Evolutionary conservation across 2,888 invertebrate species (phyloP).

Genomic region (Suillia variegata): DNA sequence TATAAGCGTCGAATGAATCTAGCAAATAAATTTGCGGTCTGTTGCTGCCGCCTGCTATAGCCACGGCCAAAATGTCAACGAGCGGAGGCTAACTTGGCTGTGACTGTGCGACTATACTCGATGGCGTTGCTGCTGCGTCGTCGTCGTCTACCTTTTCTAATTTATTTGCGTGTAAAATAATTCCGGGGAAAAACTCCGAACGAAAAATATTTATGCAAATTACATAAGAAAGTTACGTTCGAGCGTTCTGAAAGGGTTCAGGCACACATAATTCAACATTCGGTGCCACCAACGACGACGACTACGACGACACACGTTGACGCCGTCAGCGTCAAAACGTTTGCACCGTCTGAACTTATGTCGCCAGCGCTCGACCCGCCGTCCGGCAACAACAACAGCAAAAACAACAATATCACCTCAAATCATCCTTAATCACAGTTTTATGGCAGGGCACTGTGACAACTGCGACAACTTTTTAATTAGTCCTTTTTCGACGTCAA

Average conservation of each 20-base stretch:
- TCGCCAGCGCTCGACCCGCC: too few species aligned
- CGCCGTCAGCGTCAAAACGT: not conserved
- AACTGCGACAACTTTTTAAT: conserved; percentile 5
- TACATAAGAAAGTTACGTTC: not conserved
- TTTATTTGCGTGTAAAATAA: not conserved
- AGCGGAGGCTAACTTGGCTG: too few species aligned
- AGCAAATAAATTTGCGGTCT: conserved; percentile 3
- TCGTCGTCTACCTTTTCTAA: not conserved
- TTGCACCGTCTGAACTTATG: too few species aligned
- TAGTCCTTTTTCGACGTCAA: not conserved
- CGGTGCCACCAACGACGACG: too few species aligned
- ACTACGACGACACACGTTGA: not conserved
- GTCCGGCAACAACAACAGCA: not conserved
- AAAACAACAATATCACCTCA: not conserved
- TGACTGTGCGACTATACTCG: too few species aligned
- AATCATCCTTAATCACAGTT: too few species aligned
- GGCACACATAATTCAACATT: not conserved
- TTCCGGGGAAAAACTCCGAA: not conserved
- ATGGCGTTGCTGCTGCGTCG: too few species aligned
- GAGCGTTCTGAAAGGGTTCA: not conserved
- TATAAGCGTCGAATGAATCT: not conserved
- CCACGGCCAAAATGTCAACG: too few species aligned
- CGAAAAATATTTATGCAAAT: conserved; percentile 1
- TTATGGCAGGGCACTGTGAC: not conserved
- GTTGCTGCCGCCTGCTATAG: not conserved